Evolutionary conservation across 2,797 vertebrate species (phyloP), one percentile per base, ranked within the genome.

Genomic region (Taenioides sp.): DNA sequence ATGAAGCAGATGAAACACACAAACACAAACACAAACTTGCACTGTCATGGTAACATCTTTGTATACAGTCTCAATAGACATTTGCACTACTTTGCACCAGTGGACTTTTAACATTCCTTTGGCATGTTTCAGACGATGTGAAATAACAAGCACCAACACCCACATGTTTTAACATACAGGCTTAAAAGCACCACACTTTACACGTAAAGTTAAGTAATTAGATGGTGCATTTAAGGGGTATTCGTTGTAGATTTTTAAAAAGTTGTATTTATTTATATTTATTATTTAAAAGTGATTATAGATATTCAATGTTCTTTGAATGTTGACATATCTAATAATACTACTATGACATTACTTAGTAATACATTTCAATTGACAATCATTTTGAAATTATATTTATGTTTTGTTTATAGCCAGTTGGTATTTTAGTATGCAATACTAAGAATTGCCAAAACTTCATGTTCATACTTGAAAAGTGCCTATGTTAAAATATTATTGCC

Each of bases 61-160:
- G 84, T 82, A 52, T 66, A 52, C 47, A 31, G 50, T 27, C 25
- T 65, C 37, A 23, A 52, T 31, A 88, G 84, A 89, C 88, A 91
- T 92, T 91, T 93, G 89, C 92, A 93, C 92, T 86, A 74, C 92
- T 91, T 93, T 92, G 86, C 92, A 93, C 92, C 76, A 78, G 75
- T 90, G 75, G 81, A 91, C 80, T 75, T 89, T 89, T 83, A 70
- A 88, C 79, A 90, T 93, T 90, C 69, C 70, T 91, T 90, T 89
- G 69, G 77, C 86, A 90, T 76, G 83, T 87, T 85, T 80, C 52
- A 81, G 63, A 60, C 75, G 79, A 86, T 71, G 31, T 73, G 25
- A 79, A 43, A 82, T 69, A 79, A 74, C 71, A 84, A 72, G 66
- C 65, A 28, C 34, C 2, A 10, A 47, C 43, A 47, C 14, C 43